Conservation (phyloP, 2,888 invertebrate species). For the Blera fallax region DNA sequence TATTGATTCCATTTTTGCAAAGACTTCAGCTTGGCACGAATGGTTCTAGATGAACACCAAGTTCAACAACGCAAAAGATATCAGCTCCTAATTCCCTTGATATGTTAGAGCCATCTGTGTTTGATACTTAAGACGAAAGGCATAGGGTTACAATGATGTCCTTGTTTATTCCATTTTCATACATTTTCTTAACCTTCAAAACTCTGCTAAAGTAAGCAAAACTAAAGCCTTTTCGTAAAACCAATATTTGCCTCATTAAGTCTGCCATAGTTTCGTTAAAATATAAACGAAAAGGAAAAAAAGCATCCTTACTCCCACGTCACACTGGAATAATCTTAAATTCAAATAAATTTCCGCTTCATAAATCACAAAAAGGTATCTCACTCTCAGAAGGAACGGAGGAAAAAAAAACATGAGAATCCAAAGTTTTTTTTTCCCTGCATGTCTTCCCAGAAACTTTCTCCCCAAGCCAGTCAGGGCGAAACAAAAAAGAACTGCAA, state of each 20-base stretch:
- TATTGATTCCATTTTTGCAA: no score
- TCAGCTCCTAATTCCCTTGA: no score
- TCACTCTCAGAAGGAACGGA: not conserved
- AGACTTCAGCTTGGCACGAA: no score
- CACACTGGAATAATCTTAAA: conserved; percentile 45
- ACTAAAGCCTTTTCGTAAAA: not conserved
- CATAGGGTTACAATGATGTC: no score
- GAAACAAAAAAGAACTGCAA: conserved; percentile 16
- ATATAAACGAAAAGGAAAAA: not conserved
- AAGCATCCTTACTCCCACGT: conserved; percentile 24
- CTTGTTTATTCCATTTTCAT: not conserved
- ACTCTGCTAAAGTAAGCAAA: not conserved
- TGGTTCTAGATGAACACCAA: no score
- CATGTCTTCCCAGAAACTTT: conserved; percentile 12
- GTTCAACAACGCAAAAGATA: no score
- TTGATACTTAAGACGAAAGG: no score
- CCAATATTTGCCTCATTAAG: conserved; percentile 25
- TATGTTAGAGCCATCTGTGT: no score
- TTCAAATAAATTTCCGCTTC: conserved; percentile 63
- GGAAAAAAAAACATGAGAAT: conserved; percentile 1
- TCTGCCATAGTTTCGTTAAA: not conserved
- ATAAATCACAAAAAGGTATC: conserved; percentile 58
- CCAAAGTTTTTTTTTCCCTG: not conserved
- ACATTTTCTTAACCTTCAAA: not conserved
- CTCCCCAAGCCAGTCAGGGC: not conserved